Percentiles rank a stretch among this genome's conserved stretches.
Evolutionary conservation across 2,797 vertebrate species (phyloP).

Genomic region (Myotis findleyi): DNA sequence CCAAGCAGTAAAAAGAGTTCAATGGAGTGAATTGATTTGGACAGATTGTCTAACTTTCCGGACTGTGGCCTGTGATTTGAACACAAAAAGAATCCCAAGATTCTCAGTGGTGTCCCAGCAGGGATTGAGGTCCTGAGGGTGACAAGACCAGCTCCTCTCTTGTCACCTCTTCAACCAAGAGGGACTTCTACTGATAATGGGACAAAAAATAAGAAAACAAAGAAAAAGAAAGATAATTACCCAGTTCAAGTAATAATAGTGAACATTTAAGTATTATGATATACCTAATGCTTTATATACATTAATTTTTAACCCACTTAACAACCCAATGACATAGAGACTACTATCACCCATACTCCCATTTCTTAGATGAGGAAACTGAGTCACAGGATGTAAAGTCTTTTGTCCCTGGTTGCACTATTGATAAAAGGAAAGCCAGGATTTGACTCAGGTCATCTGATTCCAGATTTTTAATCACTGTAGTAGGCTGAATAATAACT

Average conservation of each 20-base stretch:
- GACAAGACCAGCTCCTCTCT: neutral
- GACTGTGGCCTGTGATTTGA: neutral
- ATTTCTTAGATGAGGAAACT: neutral
- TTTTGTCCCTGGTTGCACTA: neutral
- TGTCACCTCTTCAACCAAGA: neutral
- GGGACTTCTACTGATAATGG: neutral
- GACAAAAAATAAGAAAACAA: neutral
- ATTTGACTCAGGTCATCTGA: neutral
- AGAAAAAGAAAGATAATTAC: neutral
- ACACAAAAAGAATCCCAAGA: neutral
- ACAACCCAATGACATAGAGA: neutral
- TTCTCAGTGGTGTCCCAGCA: neutral
- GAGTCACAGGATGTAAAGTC: neutral
- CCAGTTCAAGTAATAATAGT: neutral
- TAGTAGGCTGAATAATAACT: neutral
- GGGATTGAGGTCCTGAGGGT: neutral
- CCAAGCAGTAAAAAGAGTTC: neutral
- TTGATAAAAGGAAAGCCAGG: neutral
- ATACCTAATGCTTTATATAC: neutral
- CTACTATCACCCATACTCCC: neutral
- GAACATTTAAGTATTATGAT: neutral
- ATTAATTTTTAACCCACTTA: neutral
- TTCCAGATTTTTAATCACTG: neutral
- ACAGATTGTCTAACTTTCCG: neutral
- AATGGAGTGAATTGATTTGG: neutral